These are phyloP conservation scores for Rhagologus leucostigma DNA, from an alignment of 2,113 vertebrate genomes.

Conservation along the genomic window DNA sequence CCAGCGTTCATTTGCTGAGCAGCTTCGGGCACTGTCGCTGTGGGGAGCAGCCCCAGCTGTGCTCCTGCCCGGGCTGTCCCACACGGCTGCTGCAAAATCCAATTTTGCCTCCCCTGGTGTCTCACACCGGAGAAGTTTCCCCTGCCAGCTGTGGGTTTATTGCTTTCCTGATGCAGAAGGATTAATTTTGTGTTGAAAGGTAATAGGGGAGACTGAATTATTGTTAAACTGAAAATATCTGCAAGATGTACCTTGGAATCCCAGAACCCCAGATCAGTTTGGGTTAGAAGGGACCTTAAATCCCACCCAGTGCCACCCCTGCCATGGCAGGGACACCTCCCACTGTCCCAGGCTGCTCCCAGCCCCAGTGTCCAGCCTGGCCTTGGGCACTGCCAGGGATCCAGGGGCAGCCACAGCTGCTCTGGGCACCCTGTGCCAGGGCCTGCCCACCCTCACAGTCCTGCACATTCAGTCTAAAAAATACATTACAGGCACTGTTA, in stretches of 20 bases:
- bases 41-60: rapidly evolving
- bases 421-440: not conserved
- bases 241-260: not conserved
- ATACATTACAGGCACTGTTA: rapidly evolving
- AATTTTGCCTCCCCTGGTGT: not conserved
- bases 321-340: not conserved
- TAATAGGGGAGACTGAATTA: not conserved
- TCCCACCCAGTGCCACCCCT: rapidly evolving
- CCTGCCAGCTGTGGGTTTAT: not conserved
- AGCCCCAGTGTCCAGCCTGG: not conserved
- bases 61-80: too few relatives aligned
- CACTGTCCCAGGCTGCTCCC: not conserved
- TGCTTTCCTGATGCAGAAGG: not conserved
- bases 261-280: not conserved
- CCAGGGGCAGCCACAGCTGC: not conserved
- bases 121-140: not conserved
- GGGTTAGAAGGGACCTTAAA: not conserved
- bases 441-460: not conserved
- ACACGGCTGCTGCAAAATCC: not conserved
- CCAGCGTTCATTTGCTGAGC: rapidly evolving
- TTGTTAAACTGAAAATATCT: not conserved
- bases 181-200: not conserved
- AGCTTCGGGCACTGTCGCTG: rapidly evolving
- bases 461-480: not conserved
- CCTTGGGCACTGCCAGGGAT: not conserved